Evolutionary conservation across 2,113 vertebrate species (phyloP), one percentile per base, ranked within the genome.

Genomic region (Hypocryptadius cinnamomeus): DNA sequence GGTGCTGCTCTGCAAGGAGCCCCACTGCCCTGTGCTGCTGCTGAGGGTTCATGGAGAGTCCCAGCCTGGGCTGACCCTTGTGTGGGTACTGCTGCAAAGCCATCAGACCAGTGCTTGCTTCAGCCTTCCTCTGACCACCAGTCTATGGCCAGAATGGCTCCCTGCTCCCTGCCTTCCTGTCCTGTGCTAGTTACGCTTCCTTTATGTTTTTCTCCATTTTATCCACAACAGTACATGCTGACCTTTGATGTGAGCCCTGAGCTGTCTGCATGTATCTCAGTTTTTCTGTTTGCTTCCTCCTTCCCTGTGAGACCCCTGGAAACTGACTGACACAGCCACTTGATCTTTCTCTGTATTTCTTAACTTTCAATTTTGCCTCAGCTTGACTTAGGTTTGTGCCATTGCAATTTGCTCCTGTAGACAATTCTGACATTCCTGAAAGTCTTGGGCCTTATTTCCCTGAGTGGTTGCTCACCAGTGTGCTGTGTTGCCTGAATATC

Each of bases 21-120:
- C 20, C 9, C 0, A 0, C 19, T 47, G 10, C 51, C 24, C 23
- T 1, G 1, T 0, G 1, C 70, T 51, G 73, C 56, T 81, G 44
- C 33, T 2, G 1, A 82, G 66, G 28, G 40, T 17, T 79, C 31
- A 28, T 0, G 0, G 42, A 57, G 39, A 33, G 30, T 50, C 18
- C 54, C 56, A 69, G 2, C 31, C 61, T n/a, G 12, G 53, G 17
- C 66, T 78, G 79, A 50, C 30, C 15, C 37, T 22, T 69, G 53
- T 15, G 5, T 3, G 3, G 18, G 40, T 33, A 28, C 25, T 6
- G 5, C 50, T 69, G 47, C 0, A 2, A 23, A 37, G 51, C 39
- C 74, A 40, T 37, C 48, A 56, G 59, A n/a, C 11, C 0, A 0
- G 5, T 65, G 45, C 42, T 91, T 85, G 87, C 60, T 59, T 88